Evolutionary conservation across 2,888 invertebrate species (phyloP).

Genomic region (Cosmopolites sordidus): DNA sequence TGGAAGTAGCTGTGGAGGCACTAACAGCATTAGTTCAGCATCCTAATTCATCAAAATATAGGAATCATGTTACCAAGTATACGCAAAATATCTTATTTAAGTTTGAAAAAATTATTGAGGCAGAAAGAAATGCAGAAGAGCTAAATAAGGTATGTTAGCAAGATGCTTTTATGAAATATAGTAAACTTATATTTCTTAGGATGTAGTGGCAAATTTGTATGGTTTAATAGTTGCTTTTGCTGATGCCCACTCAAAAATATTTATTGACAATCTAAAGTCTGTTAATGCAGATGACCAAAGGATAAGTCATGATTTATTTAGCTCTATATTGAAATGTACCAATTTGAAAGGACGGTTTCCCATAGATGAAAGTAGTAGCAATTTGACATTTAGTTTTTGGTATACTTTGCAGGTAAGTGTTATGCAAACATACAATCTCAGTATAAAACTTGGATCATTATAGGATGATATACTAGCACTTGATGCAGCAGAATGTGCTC

Average conservation of each 20-base stretch:
- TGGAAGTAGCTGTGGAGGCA: conserved; percentile 61
- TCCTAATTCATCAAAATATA: conserved; percentile 59
- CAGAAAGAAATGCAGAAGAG: conserved; percentile 46
- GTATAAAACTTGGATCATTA: too few relatives aligned
- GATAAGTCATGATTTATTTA: conserved; percentile 60
- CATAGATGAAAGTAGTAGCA: conserved; percentile 81
- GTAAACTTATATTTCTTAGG: conserved; percentile 50
- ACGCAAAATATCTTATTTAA: conserved; percentile 58
- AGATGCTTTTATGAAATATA: conserved; percentile 3
- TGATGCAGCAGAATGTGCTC: conserved; percentile 48
- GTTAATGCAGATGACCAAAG: conserved; percentile 52
- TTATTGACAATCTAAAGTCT: conserved; percentile 53
- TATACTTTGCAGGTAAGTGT: conserved; percentile 74
- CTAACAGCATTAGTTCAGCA: conserved; percentile 57
- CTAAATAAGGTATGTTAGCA: conserved; percentile 41
- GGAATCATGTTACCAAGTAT: conserved; percentile 51
- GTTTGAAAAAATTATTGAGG: conserved; percentile 53
- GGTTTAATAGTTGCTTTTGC: conserved; percentile 66
- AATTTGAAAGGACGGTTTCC: conserved; percentile 81
- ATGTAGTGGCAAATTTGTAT: conserved; percentile 64
- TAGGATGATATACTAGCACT: conserved; percentile 62
- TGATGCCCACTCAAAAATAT: conserved; percentile 62
- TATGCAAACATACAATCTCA: not conserved
- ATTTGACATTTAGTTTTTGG: conserved; percentile 86
- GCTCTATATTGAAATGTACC: conserved; percentile 73